Evolutionary conservation across 2,113 vertebrate genomes (phyloP).

Genomic region (Gallinago media): DNA sequence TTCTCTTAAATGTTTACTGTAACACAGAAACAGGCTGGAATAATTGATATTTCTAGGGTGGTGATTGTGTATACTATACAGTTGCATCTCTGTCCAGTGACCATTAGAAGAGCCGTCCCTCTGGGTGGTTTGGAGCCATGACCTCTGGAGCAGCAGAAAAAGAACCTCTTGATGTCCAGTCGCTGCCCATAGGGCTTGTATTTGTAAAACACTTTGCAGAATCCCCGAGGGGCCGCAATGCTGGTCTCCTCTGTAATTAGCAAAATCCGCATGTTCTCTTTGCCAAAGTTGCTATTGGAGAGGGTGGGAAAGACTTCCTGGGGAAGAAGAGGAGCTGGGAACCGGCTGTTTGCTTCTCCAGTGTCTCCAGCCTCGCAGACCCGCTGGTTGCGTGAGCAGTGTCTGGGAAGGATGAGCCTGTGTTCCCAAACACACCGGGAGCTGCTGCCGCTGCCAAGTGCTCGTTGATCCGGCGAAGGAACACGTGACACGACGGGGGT

Average conservation of each 20-base stretch:
- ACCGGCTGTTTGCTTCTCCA: neutral
- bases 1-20: neutral
- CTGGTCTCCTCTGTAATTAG: neutral
- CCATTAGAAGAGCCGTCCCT: neutral
- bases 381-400: neutral
- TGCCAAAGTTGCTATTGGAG: neutral
- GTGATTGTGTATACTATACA: neutral
- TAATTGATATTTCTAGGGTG: neutral
- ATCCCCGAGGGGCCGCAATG: neutral
- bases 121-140: neutral
- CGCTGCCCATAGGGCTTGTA: accelerated
- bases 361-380: accelerated
- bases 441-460: neutral
- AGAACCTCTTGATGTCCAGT: accelerated
- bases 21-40: neutral
- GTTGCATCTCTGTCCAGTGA: neutral
- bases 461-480: neutral
- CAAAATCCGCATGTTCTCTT: neutral
- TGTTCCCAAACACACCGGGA: accelerated
- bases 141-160: neutral
- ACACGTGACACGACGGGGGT: accelerated
- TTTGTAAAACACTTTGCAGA: neutral
- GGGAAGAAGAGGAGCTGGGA: neutral
- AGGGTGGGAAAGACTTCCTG: neutral
- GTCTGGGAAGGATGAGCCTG: neutral